phyloP scores from a whole-genome alignment of 2,113 vertebrate genomes.

The Sakesphorus luctuosus region DNA sequence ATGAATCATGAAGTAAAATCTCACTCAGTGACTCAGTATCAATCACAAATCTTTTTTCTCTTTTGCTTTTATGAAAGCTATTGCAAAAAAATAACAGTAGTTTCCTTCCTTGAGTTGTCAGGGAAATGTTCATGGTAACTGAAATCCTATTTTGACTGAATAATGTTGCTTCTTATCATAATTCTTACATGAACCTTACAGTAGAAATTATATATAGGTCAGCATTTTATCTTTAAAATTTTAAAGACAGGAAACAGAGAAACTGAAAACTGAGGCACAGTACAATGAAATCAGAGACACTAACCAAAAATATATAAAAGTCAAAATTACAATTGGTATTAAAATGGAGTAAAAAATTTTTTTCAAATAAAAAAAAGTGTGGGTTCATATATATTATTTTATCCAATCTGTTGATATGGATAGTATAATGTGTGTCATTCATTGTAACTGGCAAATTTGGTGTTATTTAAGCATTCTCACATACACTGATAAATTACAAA shows the following conservation, averaged over 20 bases:
- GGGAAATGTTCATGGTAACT: not conserved
- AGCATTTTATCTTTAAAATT: not conserved
- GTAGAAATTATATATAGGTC: not conserved
- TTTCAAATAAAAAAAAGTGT: not conserved
- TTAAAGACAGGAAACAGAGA: not conserved
- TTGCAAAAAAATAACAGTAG: not conserved
- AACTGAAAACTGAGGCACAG: not conserved
- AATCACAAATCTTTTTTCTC: not conserved
- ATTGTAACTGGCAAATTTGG: not conserved
- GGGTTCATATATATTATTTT: not conserved
- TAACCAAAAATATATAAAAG: not conserved
- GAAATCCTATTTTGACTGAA: not conserved
- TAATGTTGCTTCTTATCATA: not conserved
- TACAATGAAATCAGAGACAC: not conserved
- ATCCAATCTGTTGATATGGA: not conserved
- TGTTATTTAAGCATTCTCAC: not conserved
- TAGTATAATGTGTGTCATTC: not conserved
- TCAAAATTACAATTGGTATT: not conserved
- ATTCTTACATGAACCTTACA: not conserved
- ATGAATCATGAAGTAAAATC: not conserved
- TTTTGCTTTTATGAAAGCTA: not conserved
- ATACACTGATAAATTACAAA: not conserved
- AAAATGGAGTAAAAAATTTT: not conserved
- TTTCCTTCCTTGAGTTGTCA: not conserved
- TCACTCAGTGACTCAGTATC: not conserved